Percentiles rank a stretch among this genome's conserved stretches.
These are phyloP conservation scores for Anhinga rufa DNA, from an alignment of 2,113 vertebrate genomes.

Conservation along the genomic window DNA sequence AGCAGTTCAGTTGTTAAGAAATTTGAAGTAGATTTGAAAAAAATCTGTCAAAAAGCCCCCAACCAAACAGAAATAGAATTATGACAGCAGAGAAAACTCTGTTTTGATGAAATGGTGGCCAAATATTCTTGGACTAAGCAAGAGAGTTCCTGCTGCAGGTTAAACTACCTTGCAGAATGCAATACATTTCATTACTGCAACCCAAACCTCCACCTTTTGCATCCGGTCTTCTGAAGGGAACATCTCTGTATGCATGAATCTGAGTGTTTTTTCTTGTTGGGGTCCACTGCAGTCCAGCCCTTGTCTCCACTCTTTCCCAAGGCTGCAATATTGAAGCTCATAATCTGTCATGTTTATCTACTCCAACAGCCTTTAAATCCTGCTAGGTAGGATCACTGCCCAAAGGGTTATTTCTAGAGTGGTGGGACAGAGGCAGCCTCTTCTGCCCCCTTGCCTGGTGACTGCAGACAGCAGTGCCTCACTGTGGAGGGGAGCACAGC, in stretches of 20 bases:
- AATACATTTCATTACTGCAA: neutral
- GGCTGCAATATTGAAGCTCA: neutral
- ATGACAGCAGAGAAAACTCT: neutral
- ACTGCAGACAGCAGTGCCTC: neutral
- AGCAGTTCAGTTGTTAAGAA: neutral
- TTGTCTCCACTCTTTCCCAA: neutral
- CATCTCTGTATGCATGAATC: neutral
- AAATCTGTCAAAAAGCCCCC: neutral
- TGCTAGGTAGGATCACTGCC: neutral
- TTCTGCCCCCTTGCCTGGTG: neutral
- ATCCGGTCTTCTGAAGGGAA: neutral
- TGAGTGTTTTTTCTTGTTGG: neutral
- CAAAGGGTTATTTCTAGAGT: neutral
- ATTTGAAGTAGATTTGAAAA: neutral
- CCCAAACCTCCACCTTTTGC: neutral
- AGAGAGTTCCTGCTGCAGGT: neutral
- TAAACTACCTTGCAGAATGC: neutral
- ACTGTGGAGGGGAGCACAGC: rapidly evolving
- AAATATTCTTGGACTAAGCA: neutral
- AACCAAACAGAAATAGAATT: neutral
- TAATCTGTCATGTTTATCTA: neutral
- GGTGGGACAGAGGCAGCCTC: neutral
- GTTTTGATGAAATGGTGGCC: neutral
- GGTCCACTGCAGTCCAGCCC: neutral
- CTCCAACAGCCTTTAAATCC: neutral